A percentile compares a stretch with the other conserved stretches of the same genome.
These are phyloP conservation scores for Arizona elegans DNA, from an alignment of 2,113 vertebrate species.

Conservation along the genomic window DNA sequence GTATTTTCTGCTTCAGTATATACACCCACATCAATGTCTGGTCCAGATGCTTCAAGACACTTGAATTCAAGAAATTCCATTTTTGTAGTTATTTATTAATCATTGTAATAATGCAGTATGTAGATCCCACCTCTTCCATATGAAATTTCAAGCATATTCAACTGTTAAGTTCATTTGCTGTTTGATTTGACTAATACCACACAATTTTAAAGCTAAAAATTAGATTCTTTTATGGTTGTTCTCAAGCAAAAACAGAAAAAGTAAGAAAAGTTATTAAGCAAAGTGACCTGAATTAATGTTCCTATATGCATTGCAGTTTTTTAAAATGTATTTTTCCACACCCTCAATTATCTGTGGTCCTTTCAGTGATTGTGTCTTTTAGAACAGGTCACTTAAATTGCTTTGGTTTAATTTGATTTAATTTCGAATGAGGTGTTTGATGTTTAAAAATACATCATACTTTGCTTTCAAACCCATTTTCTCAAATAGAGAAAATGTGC, in stretches of 20 bases:
- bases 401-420: slow-evolving; percentile 26
- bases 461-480: neutral
- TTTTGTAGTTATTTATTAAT: neutral
- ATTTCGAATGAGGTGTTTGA: slow-evolving; percentile 39
- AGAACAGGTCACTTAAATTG: slow-evolving; percentile 47
- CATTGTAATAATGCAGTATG: neutral
- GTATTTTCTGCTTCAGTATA: neutral
- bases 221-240: neutral
- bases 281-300: slow-evolving; percentile 54
- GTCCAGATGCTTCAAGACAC: neutral
- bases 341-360: slow-evolving; percentile 19
- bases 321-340: slow-evolving; percentile 44
- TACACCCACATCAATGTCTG: neutral
- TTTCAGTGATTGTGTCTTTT: slow-evolving; percentile 61
- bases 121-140: neutral
- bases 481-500: slow-evolving; percentile 18
- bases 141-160: neutral
- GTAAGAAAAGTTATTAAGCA: neutral
- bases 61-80: neutral
- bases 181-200: neutral
- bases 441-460: neutral
- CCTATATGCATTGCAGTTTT: slow-evolving; percentile 63
- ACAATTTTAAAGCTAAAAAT: slow-evolving; percentile 25
- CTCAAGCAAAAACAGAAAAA: slow-evolving; percentile 28
- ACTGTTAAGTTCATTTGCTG: neutral